phyloP scores from a whole-genome alignment of 2,888 invertebrate species.

The Carcina quercana region DNA sequence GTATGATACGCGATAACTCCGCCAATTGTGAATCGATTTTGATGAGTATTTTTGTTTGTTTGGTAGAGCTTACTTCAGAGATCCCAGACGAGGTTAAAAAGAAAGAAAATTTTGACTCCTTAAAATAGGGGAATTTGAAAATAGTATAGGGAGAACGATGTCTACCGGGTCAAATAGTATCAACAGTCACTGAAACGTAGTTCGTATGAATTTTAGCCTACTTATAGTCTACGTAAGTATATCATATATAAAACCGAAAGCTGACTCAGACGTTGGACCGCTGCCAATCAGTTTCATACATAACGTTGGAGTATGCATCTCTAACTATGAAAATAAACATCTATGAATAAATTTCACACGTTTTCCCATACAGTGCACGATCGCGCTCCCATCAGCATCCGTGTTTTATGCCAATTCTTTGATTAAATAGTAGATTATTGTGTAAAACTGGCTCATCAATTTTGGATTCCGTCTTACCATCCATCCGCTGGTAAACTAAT shows the following conservation, averaged over 20 bases:
- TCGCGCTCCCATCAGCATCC: conserved; percentile 18
- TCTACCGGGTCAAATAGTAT: background rate
- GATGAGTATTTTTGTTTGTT: too few species aligned
- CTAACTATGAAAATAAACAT: conserved; percentile 61
- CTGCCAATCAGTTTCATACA: conserved; percentile 43
- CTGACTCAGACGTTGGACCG: conserved; percentile 33
- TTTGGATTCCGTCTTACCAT: conserved; percentile 86
- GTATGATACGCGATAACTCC: too few species aligned
- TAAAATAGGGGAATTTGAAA: background rate
- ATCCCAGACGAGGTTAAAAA: too few species aligned
- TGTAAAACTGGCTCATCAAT: conserved; percentile 87
- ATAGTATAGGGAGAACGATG: background rate
- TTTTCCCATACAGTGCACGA: conserved; percentile 35
- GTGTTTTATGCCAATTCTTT: conserved; percentile 21
- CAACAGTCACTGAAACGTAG: background rate
- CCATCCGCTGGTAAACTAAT: conserved; percentile 79
- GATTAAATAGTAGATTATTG: conserved; percentile 2
- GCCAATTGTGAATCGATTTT: too few species aligned
- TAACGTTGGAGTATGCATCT: conserved; percentile 32
- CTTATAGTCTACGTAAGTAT: background rate
- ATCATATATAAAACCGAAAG: background rate
- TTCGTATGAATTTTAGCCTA: too few species aligned
- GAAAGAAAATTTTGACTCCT: background rate
- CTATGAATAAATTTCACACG: conserved; percentile 61
- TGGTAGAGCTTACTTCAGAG: too few species aligned